Evolutionary conservation across 1,140 invertebrate genomes (phyloP), one percentile per base, ranked within the genome.

Genomic region (Pantala flavescens): DNA sequence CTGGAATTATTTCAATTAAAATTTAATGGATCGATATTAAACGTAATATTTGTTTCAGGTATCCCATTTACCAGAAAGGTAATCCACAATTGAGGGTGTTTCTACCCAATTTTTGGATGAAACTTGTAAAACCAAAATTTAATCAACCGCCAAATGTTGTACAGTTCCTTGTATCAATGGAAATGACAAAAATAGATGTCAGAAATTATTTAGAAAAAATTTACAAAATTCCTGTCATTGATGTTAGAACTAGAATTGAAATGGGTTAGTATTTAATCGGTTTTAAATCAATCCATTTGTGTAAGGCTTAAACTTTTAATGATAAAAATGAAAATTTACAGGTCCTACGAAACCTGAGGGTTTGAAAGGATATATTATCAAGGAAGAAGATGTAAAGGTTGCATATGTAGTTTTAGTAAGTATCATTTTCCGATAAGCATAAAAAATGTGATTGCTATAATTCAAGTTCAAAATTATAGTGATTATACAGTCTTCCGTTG

Each of bases 131-230:
- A 72, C 89, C 91, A 5, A 78, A 81, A 7, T 79, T 86, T 49
- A 63, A 79, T 0, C 84, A 87, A 23, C 90, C 91, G 73, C 86
- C 88, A 49, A 95, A 97, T 85, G 80, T 91, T 70, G 91, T 95
- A 0, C 85, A 90, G 71, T 98, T 98, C 84, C 84, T 90, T 70
- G 91, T 93, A 77, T 95, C 95, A 7, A 90, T 92, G 82, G 89
- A 94, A 84, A 96, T 96, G 90, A 96, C 93, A 16, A 90, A 87
- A 82, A 79, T 85, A 77, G 96, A 98, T 83, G 86, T 98, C 0
- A 91, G 90, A 82, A 96, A 96, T 84, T 98, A 98, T 84, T 83
- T 98, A 74, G 90, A 96, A 81, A 97, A 98, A 83, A 97, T 98
- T 77, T 98, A 98, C 79, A 90, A 94, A 77, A 83, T 98, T 0